phyloP scores from a whole-genome alignment of 2,797 vertebrate genomes.

The Melanotaenia parkinsoni region DNA sequence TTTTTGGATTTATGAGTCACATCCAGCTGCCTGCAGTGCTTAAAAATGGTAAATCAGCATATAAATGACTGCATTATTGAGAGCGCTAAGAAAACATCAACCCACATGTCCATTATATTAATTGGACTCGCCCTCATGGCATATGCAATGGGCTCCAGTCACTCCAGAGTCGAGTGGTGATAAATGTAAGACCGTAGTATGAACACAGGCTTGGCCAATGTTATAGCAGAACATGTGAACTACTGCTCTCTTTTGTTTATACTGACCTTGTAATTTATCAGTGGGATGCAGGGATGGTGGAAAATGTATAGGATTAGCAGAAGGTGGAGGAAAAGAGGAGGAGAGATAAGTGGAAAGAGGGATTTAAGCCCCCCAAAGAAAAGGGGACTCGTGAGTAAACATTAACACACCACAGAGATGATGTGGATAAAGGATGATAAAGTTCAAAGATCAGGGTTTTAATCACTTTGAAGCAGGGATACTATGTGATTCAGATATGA shows the following conservation, averaged over 20 bases:
- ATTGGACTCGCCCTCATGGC: constrained; percentile 75
- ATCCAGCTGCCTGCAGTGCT: constrained; percentile 60
- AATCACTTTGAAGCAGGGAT: constrained; percentile 26
- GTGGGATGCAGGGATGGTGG: constrained; percentile 42
- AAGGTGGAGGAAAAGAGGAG: constrained; percentile 12
- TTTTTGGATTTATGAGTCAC: constrained; percentile 69
- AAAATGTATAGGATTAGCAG: constrained; percentile 63
- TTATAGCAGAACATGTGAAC: constrained; percentile 71
- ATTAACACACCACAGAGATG: constrained; percentile 30
- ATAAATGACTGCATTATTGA: constrained; percentile 79
- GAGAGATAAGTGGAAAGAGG: constrained; percentile 32
- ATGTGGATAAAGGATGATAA: constrained; percentile 64
- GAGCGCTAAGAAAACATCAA: constrained; percentile 72
- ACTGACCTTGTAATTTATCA: constrained; percentile 84
- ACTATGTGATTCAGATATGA: constrained; percentile 11
- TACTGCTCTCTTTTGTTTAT: constrained; percentile 82
- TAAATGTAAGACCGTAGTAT: constrained; percentile 77
- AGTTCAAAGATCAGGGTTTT: constrained; percentile 44
- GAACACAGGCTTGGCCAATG: constrained; percentile 73
- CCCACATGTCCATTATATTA: constrained; percentile 83
- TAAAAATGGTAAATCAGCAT: constrained; percentile 80
- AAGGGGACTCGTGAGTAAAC: constrained; percentile 53
- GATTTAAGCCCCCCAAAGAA: constrained; percentile 54
- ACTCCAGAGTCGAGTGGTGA: constrained; percentile 66
- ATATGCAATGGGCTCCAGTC: constrained; percentile 49